Base-by-base conservation (phyloP, 2,797 vertebrate genomes). In the Cygnus olor region DNA sequence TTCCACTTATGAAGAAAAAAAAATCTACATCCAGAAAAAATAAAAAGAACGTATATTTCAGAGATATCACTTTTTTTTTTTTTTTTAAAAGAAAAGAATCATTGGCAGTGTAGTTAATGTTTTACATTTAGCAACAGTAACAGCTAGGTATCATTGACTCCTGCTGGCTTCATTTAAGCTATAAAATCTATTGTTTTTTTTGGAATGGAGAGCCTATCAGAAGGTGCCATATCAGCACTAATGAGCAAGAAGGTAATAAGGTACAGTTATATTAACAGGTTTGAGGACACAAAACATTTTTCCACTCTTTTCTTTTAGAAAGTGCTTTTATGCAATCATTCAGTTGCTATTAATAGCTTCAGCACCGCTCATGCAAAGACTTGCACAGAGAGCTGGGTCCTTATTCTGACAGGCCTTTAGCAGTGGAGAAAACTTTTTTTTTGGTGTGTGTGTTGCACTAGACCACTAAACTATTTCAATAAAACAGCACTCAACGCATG, bases 221-320 rank as follows among this genome's bases (percentile, higher is more conserved):
- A 84, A 95, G 53, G 63, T 80, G 60, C 58, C 78, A 93, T 54
- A 91, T 69, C 54, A 69, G 36, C 47, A 72, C 72, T 94, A 91
- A 95, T 71, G 77, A 94, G 30, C 9, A 66, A 64, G 69, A 85
- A 10, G 5, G 18, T 79, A 95, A 70, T 73, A 85, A 80, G 24
- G 27, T 82, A 87, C 64, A 21, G 40, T 84, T 88, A 88, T 68
- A 72, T 63, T 93, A 89, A 94, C 71, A 18, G 89, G 27, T 36
- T 71, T 66, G 44, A 93, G 64, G 40, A 73, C 56, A 90, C 19
- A 69, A 79, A 94, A 65, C 7, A 42, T 54, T 42, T 42, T 61
- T 76, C 27, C 19, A 77, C 7, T 2, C 71, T 65, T 78, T 51
- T 32, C 12, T 65, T 72, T 84, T 0, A 1, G 6, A 56, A 91